Conservation (phyloP, 2,888 invertebrate species). For the Patella caerulea region DNA sequence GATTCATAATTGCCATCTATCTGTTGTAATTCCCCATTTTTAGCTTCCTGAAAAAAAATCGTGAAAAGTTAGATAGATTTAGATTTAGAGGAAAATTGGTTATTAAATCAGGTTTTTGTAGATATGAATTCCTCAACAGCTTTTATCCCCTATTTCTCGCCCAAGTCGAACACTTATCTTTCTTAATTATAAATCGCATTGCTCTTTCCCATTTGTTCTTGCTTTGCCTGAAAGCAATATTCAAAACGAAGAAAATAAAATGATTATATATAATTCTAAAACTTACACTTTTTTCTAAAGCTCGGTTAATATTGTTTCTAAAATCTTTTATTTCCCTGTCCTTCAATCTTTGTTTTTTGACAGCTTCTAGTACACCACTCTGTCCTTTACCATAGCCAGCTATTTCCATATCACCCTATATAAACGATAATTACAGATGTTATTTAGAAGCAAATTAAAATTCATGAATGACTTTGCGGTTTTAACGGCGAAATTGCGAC, state of each 20-base stretch:
- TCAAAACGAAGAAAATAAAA: neutral
- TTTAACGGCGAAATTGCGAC: too few relatives aligned
- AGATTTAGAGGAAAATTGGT: neutral
- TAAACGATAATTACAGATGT: neutral
- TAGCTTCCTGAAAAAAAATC: conserved; percentile 23
- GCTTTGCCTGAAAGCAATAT: neutral
- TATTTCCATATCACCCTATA: conserved; percentile 56
- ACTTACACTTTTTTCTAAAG: conserved; percentile 53
- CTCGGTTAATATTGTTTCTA: conserved; percentile 49
- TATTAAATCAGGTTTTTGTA: too few relatives aligned
- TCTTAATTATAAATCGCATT: too few relatives aligned
- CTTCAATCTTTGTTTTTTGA: conserved; percentile 43
- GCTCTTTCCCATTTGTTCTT: too few relatives aligned
- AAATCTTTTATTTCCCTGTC: conserved; percentile 46
- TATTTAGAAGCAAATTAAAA: too few relatives aligned
- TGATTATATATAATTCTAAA: neutral
- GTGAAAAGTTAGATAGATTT: neutral
- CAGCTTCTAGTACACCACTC: conserved; percentile 50
- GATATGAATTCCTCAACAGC: too few relatives aligned
- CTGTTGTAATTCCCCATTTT: conserved; percentile 23
- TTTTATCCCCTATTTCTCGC: too few relatives aligned
- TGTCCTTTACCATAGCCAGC: conserved; percentile 56
- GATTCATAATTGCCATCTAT: conserved; percentile 32
- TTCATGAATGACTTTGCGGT: too few relatives aligned
- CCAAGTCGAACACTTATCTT: too few relatives aligned